Percentiles rank a stretch among this genome's conserved stretches.
phyloP scores from a whole-genome alignment of 2,797 vertebrate species.

The Onychomys torridus region DNA sequence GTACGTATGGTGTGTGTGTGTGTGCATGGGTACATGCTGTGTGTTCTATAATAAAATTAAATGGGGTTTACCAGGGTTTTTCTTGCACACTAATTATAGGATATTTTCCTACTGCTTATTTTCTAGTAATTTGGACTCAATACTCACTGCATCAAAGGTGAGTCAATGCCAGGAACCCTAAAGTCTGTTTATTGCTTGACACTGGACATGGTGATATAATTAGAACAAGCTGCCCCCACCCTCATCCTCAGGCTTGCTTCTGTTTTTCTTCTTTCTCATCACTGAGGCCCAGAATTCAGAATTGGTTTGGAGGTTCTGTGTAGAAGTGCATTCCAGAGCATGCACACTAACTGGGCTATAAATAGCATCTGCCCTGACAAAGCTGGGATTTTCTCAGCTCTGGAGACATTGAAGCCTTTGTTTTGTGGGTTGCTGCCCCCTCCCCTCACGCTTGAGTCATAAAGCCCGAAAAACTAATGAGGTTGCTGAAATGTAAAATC shows the following conservation, averaged over 20 bases:
- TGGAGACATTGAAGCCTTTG: constrained; percentile 88
- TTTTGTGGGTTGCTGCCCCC: constrained; percentile 79
- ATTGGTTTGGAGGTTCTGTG: not conserved
- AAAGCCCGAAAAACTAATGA: constrained; percentile 87
- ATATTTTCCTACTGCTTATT: constrained; percentile 81
- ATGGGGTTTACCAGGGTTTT: constrained; percentile 73
- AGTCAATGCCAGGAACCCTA: constrained; percentile 68
- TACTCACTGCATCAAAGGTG: constrained; percentile 51
- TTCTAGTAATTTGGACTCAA: constrained; percentile 49
- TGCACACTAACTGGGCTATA: constrained; percentile 73
- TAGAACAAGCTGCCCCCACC: constrained; percentile 22
- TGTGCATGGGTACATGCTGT: not conserved
- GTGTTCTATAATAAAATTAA: constrained; percentile 70
- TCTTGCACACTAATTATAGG: constrained; percentile 61
- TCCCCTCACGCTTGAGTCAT: constrained; percentile 84
- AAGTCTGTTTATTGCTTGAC: constrained; percentile 47
- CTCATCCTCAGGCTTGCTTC: not conserved
- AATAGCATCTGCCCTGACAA: constrained; percentile 84
- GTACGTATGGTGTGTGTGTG: not conserved
- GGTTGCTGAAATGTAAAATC: constrained; percentile 75
- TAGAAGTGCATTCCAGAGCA: constrained; percentile 80
- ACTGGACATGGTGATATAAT: constrained; percentile 3
- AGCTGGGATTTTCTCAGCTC: constrained; percentile 87
- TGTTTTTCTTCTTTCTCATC: constrained; percentile 55
- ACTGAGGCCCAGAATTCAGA: constrained; percentile 48